Conservation (phyloP, 1,140 invertebrate genomes). For the Tetramorium alpestre region DNA sequence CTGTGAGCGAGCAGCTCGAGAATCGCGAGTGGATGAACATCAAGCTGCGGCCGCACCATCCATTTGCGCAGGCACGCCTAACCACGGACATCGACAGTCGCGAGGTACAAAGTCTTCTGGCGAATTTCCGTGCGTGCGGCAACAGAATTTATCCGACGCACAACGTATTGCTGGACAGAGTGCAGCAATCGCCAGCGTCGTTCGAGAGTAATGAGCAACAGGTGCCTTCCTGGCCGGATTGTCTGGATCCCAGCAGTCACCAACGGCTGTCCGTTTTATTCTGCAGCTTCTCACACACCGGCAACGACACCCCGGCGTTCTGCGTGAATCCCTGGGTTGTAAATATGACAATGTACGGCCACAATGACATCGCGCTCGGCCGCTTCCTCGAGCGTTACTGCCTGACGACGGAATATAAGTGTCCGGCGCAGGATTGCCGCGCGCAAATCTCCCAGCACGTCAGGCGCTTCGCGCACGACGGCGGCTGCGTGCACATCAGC, state of each 20-base stretch:
- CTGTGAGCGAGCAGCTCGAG: slow-evolving; percentile 54
- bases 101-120: slow-evolving; percentile 90
- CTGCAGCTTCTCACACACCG: slow-evolving; percentile 95
- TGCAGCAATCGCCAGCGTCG: slow-evolving; percentile 69
- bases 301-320: slow-evolving; percentile 93
- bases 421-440: slow-evolving; percentile 92
- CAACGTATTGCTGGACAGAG: slow-evolving; percentile 76
- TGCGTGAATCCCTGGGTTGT: slow-evolving; percentile 96
- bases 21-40: slow-evolving; percentile 66
- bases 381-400: slow-evolving; percentile 97
- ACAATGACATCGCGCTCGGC: slow-evolving; percentile 97
- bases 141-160: slow-evolving; percentile 87
- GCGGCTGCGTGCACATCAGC: slow-evolving; percentile 90
- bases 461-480: slow-evolving; percentile 92
- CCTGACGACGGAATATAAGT: slow-evolving; percentile 93
- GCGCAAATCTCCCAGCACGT: slow-evolving; percentile 96
- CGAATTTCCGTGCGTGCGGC: slow-evolving; percentile 95
- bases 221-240: slow-evolving; percentile 87
- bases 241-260: slow-evolving; percentile 94
- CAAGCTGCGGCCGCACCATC: slow-evolving; percentile 87
- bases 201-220: slow-evolving; percentile 67
- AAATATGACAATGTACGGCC: slow-evolving; percentile 97
- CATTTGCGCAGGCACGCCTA: slow-evolving; percentile 90
- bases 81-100: slow-evolving; percentile 87
- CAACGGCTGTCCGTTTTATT: slow-evolving; percentile 96